These are phyloP conservation scores for Cheilosia vernalis DNA, from an alignment of 2,888 invertebrate genomes.

Conservation along the genomic window DNA sequence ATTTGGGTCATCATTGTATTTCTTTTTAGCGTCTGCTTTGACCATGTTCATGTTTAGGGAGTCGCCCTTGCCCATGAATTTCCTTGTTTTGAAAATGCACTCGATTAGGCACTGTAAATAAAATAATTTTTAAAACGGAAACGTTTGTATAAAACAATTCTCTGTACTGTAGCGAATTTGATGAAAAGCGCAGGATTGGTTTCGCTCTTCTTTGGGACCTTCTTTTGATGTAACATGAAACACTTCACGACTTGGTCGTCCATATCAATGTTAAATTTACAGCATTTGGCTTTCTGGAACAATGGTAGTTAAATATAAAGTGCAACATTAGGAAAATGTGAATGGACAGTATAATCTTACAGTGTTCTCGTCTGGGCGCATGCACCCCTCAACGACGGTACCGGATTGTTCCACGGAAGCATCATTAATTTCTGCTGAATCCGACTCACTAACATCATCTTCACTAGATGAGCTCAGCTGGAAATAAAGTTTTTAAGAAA, in stretches of 20 bases:
- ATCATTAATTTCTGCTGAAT: neutral
- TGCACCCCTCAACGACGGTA: neutral
- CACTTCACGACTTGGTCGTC: neutral
- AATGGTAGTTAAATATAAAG: neutral
- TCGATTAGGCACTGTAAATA: slow-evolving; percentile 77
- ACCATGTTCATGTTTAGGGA: slow-evolving; percentile 79
- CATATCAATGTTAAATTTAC: neutral
- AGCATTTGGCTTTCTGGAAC: neutral
- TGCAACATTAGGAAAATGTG: too few relatives aligned
- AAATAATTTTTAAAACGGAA: neutral
- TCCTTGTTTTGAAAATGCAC: slow-evolving; percentile 78
- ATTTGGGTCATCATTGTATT: slow-evolving; percentile 75
- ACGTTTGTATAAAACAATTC: neutral
- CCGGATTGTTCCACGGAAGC: neutral
- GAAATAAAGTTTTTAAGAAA: neutral
- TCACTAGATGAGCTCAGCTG: neutral
- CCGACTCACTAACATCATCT: neutral
- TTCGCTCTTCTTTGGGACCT: slow-evolving; percentile 75
- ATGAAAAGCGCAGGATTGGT: slow-evolving; percentile 67
- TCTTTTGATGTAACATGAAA: slow-evolving; percentile 76
- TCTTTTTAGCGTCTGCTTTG: slow-evolving; percentile 77
- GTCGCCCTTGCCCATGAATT: slow-evolving; percentile 78
- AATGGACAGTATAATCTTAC: neutral
- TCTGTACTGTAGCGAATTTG: slow-evolving; percentile 77
- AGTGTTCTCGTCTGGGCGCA: neutral